These are phyloP conservation scores for Hippocampus abdominalis DNA, from an alignment of 2,113 vertebrate species.

Conservation along the genomic window DNA sequence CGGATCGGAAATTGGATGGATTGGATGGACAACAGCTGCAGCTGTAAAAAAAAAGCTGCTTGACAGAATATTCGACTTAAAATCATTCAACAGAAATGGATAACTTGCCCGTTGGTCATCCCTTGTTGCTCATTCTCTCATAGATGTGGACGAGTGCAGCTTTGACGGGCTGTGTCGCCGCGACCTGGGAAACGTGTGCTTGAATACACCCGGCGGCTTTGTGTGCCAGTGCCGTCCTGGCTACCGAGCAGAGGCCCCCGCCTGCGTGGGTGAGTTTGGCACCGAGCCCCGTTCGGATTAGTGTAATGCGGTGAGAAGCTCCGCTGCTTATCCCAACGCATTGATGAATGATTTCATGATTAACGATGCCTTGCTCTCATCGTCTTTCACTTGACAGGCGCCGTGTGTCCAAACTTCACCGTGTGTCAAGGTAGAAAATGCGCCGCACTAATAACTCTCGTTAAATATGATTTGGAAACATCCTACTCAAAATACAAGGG, in stretches of 20 bases:
- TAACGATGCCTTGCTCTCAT: neutral
- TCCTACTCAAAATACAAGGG: neutral
- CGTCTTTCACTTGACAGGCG: conserved; percentile 26
- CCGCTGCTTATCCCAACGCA: conserved; percentile 5
- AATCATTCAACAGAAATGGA: neutral
- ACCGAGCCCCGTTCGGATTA: conserved; percentile 4
- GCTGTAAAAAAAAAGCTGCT: too few relatives aligned
- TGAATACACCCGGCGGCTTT: conserved; percentile 76
- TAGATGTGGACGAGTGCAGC: conserved; percentile 78
- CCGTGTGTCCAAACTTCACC: conserved; percentile 45
- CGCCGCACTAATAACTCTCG: neutral
- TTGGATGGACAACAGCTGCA: too few relatives aligned
- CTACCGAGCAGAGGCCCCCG: conserved; percentile 61
- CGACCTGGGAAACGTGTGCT: conserved; percentile 73
- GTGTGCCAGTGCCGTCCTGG: conserved; percentile 69
- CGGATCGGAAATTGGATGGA: too few relatives aligned
- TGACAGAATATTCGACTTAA: too few relatives aligned
- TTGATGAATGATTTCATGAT: conserved; percentile 5
- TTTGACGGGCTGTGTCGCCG: conserved; percentile 71
- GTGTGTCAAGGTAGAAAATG: conserved; percentile 52
- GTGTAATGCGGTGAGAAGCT: conserved; percentile 8
- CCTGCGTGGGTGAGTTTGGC: conserved; percentile 66
- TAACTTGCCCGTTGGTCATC: neutral
- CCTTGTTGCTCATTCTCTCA: neutral
- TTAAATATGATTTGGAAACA: neutral